A percentile compares a stretch with the other conserved stretches of the same genome.
Evolutionary conservation across 2,113 vertebrate genomes (phyloP).

Genomic region (Strigops habroptila): DNA sequence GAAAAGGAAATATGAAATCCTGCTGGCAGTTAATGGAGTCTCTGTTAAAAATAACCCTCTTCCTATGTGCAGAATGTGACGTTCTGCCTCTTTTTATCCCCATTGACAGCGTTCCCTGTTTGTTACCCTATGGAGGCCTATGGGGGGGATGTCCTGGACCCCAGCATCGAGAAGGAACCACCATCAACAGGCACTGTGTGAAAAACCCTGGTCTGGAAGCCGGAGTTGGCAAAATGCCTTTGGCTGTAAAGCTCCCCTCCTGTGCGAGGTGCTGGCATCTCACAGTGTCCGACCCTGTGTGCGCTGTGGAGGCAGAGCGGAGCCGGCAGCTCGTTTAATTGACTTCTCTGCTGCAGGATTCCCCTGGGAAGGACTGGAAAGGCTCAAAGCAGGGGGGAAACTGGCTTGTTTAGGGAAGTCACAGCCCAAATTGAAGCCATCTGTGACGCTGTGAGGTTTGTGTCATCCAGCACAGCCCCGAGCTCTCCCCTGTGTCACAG

Average conservation of each 20-base stretch:
- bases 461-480: background rate
- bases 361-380: background rate
- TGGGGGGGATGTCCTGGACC: background rate
- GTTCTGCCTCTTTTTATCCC: too few species aligned
- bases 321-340: background rate
- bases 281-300: fast-evolving
- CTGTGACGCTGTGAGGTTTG: fast-evolving
- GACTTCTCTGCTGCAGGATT: background rate
- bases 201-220: background rate
- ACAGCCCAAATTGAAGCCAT: background rate
- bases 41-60: background rate
- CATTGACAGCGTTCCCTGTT: background rate
- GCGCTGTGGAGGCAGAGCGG: background rate
- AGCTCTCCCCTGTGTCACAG: background rate
- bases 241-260: background rate
- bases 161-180: background rate
- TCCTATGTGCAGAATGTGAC: background rate
- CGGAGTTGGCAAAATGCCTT: fast-evolving
- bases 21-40: background rate
- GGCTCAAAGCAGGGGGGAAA: background rate
- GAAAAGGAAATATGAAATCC: background rate
- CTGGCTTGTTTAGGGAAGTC: background rate
- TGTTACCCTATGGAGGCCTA: background rate
- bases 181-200: fast-evolving
- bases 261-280: fast-evolving